These are phyloP conservation scores for Tenrec ecaudatus DNA, from an alignment of 2,113 vertebrate species.

Conservation along the genomic window DNA sequence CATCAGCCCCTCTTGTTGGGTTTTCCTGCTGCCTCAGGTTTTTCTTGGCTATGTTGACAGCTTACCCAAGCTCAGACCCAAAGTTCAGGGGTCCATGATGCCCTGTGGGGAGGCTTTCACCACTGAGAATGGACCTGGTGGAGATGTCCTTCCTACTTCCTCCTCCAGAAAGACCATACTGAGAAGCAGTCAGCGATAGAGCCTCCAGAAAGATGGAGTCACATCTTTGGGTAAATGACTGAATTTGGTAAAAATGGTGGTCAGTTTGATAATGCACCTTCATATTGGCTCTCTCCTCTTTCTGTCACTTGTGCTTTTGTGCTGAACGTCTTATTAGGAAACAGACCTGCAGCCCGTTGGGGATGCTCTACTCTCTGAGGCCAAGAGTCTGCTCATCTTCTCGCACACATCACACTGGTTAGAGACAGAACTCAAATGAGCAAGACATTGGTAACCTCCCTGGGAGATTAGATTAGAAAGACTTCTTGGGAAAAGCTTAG, in stretches of 20 bases:
- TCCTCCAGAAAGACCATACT: not conserved
- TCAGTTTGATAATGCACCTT: fast-evolving
- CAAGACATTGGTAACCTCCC: too few relatives aligned
- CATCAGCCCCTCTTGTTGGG: fast-evolving
- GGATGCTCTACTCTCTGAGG: not conserved
- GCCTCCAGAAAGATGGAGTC: not conserved
- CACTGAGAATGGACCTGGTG: not conserved
- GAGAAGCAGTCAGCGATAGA: not conserved
- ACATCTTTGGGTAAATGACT: not conserved
- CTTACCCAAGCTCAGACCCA: fast-evolving
- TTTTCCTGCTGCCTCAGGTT: not conserved
- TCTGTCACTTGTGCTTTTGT: too few relatives aligned
- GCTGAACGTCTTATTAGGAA: fast-evolving
- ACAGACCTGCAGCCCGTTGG: not conserved
- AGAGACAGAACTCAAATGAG: not conserved
- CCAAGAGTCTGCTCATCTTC: not conserved
- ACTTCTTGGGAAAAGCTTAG: not conserved
- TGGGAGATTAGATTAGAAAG: not conserved
- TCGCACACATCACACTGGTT: not conserved
- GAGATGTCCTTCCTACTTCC: not conserved
- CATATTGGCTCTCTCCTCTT: not conserved
- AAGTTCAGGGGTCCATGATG: not conserved
- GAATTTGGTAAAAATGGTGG: fast-evolving
- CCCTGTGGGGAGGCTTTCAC: not conserved
- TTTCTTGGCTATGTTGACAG: not conserved